Base-by-base conservation (phyloP, 2,113 vertebrate species). In the Perognathus longimembris region DNA sequence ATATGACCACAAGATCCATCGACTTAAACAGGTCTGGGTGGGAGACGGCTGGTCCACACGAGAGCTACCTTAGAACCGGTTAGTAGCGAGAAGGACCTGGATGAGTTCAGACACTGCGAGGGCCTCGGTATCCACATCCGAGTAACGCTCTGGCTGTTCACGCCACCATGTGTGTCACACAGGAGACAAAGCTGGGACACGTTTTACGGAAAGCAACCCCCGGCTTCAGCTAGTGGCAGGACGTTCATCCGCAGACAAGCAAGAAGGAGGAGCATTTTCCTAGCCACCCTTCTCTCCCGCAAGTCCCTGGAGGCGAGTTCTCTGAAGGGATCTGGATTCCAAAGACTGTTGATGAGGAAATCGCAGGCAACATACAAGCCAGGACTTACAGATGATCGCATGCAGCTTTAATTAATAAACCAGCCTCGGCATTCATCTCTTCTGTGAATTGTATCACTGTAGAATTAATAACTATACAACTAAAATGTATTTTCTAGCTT, bases 1-100 rank as follows among this genome's bases (percentile, higher is more conserved):
- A 71, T 94, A 83, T 88, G 92, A 66, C 83, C 86, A 75, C 91
- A 67, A 32, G 92, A 96, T 95, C 89, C 96, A 73, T 97, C 95
- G 94, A 96, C n/a, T 77, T 89, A 20, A 34, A 30, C 74, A 94
- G 96, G 92, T 91, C 82, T 83, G 66, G 90, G 92, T 82, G 86
- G 93, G 78, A 24, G 94, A 87, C 93, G 82, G 93, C 73, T 88
- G 54, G 89, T 81, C 88, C 94, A 57, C 50, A 22, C 50, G 20
- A 5, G 21, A n/a, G 61, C 18, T 34, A 1, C 36, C 9, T 42
- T 36, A 11, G 28, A 17, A 11, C 3, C 26, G 28, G 38, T 15
- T 15, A 26, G 50, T 17, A 50, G 67, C 36, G 61, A 9, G n/a
- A 32, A n/a, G 7, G 7, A 36, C 36, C 14, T 57, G 69, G 63